These are phyloP conservation scores for Thalassarche chlororhynchos DNA, from an alignment of 2,113 vertebrate genomes.

Conservation along the genomic window DNA sequence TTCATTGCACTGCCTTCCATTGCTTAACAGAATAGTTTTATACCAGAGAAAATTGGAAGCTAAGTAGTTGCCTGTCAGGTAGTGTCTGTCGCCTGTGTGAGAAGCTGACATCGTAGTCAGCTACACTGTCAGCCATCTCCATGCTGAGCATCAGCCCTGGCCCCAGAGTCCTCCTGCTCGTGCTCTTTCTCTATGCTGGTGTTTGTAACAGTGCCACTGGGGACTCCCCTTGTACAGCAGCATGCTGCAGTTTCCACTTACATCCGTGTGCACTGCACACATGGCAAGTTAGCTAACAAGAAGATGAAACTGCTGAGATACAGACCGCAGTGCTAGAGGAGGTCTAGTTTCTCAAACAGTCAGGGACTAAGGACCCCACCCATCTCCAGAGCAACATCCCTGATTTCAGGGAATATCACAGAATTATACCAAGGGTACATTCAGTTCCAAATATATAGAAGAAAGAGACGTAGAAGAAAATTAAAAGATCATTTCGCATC, in stretches of 20 bases:
- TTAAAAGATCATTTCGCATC: not conserved
- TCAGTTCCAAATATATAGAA: not conserved
- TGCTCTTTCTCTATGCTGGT: not conserved
- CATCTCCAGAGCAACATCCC: not conserved
- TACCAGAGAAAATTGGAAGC: constrained; percentile 55
- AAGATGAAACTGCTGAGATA: not conserved
- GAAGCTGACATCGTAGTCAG: constrained; percentile 50
- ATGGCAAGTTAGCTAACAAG: not conserved
- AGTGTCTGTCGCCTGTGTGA: constrained; percentile 14
- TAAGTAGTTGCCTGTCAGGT: constrained; percentile 68
- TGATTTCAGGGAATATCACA: not conserved
- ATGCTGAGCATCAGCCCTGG: not conserved
- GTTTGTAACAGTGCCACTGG: not conserved
- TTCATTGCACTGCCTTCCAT: constrained; percentile 32
- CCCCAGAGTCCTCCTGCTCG: not conserved
- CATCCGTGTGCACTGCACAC: not conserved
- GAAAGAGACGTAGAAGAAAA: not conserved
- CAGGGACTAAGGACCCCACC: not conserved
- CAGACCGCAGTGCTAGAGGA: not conserved
- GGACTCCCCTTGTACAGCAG: not conserved
- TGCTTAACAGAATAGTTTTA: constrained; percentile 59
- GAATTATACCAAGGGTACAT: not conserved
- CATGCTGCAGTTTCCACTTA: not conserved
- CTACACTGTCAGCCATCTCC: not conserved
- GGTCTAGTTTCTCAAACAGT: not conserved